Evolutionary conservation across 2,797 vertebrate genomes (phyloP).

Genomic region (Sylvilagus floridanus): DNA sequence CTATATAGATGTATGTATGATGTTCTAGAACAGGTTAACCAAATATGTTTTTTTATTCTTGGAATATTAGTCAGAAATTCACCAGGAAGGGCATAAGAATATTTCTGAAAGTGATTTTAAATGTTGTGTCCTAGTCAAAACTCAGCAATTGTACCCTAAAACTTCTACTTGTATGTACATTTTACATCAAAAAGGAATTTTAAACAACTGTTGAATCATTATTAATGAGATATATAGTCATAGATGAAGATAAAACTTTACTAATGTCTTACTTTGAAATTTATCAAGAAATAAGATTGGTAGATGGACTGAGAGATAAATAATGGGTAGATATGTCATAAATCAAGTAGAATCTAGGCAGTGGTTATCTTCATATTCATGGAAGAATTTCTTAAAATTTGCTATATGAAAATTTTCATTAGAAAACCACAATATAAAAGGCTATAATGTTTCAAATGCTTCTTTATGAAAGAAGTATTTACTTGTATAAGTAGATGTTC

Average conservation of each 20-base stretch:
- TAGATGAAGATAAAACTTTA: not conserved
- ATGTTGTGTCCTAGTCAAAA: not conserved
- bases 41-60: not conserved
- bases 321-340: not conserved
- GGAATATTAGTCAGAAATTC: not conserved
- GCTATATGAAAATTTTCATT: not conserved
- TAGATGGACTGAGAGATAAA: not conserved
- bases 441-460: not conserved
- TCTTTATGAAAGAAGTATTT: not conserved
- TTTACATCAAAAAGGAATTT: not conserved
- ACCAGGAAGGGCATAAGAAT: not conserved
- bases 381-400: not conserved
- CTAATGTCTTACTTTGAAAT: not conserved
- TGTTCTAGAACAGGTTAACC: not conserved
- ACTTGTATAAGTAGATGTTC: not conserved
- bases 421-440: not conserved
- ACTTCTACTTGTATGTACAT: not conserved
- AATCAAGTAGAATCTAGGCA: not conserved
- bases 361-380: not conserved
- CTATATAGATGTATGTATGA: no score
- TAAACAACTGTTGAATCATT: slow-evolving; percentile 8
- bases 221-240: not conserved
- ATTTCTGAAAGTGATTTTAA: not conserved
- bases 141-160: not conserved
- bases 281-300: not conserved